Conservation (phyloP, 2,113 vertebrate species). For the Ploceus nigricollis region DNA sequence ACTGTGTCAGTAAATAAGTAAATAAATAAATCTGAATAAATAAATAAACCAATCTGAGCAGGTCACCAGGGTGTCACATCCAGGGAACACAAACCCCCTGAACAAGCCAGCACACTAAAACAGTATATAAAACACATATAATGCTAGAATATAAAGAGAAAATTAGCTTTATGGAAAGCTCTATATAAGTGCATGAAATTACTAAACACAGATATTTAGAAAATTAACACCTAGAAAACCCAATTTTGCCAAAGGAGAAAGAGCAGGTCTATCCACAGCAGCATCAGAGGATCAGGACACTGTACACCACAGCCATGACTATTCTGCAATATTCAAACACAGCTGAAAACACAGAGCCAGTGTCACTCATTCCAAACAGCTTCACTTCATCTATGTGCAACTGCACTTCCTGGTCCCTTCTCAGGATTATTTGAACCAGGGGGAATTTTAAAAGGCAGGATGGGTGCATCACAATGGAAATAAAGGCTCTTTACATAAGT, state of each 20-base stretch:
- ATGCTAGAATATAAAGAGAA: background rate
- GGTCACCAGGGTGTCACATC: background rate
- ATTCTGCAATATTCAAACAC: background rate
- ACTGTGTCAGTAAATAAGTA: background rate
- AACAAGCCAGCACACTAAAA: background rate
- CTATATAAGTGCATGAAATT: background rate
- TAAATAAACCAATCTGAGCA: background rate
- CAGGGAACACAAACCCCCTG: background rate
- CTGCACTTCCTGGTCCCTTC: no score
- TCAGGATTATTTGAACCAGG: no score
- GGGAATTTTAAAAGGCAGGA: background rate
- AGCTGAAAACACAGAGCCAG: background rate
- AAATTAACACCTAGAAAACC: background rate
- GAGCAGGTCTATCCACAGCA: background rate
- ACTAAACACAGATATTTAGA: background rate
- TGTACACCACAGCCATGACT: background rate
- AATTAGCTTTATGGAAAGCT: background rate
- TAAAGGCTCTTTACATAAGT: background rate
- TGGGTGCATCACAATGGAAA: background rate
- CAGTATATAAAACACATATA: no score
- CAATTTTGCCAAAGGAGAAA: background rate
- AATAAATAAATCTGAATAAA: no score
- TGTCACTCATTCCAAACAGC: background rate
- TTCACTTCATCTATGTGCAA: background rate
- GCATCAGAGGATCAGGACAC: background rate